A percentile compares a stretch with the other conserved stretches of the same genome.
phyloP scores from a whole-genome alignment of 37 sponge, comb jelly and placozoan genomes.

The Ephydatia muelleri region DNA sequence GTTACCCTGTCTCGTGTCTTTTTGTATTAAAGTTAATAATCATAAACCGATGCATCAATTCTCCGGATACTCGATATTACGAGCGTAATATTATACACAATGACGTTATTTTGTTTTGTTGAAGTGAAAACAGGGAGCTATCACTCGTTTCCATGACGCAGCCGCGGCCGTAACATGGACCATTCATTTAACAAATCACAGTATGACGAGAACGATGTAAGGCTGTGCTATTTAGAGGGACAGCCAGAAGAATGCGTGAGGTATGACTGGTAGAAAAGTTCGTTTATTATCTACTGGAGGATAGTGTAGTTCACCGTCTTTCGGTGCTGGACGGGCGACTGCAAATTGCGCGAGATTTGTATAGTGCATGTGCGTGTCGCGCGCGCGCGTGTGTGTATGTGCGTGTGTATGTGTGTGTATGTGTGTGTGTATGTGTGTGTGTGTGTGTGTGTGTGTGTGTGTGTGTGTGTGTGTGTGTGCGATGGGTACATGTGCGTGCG shows the following conservation, averaged over 20 bases:
- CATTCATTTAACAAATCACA: neutral
- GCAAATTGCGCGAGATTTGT: too few species aligned
- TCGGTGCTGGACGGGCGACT: too few species aligned
- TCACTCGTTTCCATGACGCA: neutral
- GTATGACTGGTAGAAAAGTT: neutral
- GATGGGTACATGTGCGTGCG: neutral
- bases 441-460: slow-evolving; percentile 14
- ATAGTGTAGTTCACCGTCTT: neutral
- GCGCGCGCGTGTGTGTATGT: neutral
- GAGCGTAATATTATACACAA: neutral
- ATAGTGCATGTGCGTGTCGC: too few species aligned
- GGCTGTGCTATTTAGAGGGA: slow-evolving; percentile 23
- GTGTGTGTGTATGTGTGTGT: slow-evolving; percentile 3
- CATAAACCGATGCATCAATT: too few species aligned
- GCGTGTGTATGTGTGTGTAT: neutral
- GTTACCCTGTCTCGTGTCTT: too few species aligned
- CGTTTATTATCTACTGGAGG: neutral
- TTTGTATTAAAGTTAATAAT: too few species aligned
- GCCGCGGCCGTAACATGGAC: neutral
- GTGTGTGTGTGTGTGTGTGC: neutral
- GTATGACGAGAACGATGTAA: slow-evolving; percentile 14
- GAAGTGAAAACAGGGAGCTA: neutral
- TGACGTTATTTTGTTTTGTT: neutral
- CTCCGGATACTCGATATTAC: neutral
- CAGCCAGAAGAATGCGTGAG: slow-evolving; percentile 31